Base-by-base conservation (phyloP, 2,113 vertebrate genomes). In the Phaethornis superciliosus region DNA sequence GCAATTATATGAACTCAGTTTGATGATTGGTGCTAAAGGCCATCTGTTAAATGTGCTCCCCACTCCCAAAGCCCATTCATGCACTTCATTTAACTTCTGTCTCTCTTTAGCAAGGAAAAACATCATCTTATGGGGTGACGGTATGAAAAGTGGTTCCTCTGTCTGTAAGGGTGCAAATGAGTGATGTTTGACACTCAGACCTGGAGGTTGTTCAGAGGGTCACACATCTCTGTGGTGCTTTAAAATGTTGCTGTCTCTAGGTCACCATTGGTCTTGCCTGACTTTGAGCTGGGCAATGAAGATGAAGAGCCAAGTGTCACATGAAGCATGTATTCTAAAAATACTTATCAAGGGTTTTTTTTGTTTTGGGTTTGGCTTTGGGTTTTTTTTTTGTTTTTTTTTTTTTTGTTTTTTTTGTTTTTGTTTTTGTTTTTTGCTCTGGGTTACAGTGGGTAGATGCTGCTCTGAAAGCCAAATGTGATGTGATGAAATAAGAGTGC, bases 401-500 rank as follows among this genome's bases (percentile, higher is more conserved):
- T 11, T 40, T 40, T 40, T 40, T 40, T 11, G 40, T 40, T 11
- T 40, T 40, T 40, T 11, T 11, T 11, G 40, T 11, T 11, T 40
- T 40, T 40, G 13, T 40, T 40, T 40, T 40, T 40, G 40, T 32
- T 72, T 72, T 59, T 65, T 78, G 64, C 85, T 81, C 33, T 88
- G 77, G 47, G 64, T 85, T 95, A 47, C 68, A 22, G 37, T 12
- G 60, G 44, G 44, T 10, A 47, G 59, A 8, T 55, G 80, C 80
- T 88, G 71, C 65, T 70, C 49, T 72, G 67, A 58, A 75, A 75
- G 83, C 67, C 76, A 59, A 62, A 40, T 85, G 85, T n/a, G 92
- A 90, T 81, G 92, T 64, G 94, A 92, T 95, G 84, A 15, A 85
- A 20, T 47, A 33, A 30, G 77, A 84, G 87, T 37, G 74, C 74